Conservation (phyloP, 1,140 invertebrate species). For the Papilio polyxenes region DNA sequence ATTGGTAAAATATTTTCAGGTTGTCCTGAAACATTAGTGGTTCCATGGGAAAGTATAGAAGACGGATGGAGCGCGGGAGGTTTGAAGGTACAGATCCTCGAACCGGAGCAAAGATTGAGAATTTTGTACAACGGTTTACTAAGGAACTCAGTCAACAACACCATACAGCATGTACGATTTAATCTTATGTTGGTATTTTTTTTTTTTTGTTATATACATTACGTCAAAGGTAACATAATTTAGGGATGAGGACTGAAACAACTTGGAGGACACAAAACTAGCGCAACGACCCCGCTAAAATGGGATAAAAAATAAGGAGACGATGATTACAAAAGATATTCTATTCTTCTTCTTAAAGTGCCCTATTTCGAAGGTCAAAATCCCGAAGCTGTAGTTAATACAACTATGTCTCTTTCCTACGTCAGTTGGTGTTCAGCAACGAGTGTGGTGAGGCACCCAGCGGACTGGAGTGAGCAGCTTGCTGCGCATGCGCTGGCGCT, state of each 20-base stretch:
- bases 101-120: conserved; percentile 80
- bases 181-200: conserved; percentile 56
- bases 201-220: background rate
- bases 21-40: conserved; percentile 62
- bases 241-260: background rate
- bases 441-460: conserved; percentile 73
- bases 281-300: too few species aligned
- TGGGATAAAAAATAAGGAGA: too few species aligned
- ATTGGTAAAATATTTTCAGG: conserved; percentile 42
- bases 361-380: background rate
- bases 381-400: background rate
- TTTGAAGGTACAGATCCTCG: conserved; percentile 81
- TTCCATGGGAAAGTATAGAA: conserved; percentile 51
- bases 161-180: conserved; percentile 73
- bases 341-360: background rate
- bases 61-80: conserved; percentile 80
- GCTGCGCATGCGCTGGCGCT: conserved; percentile 80
- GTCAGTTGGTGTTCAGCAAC: conserved; percentile 82
- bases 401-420: conserved; percentile 43
- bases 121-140: conserved; percentile 83
- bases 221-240: background rate
- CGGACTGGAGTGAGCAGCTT: conserved; percentile 77
- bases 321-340: too few species aligned
- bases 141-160: conserved; percentile 68
- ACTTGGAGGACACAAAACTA: too few species aligned